Percentiles rank a stretch among this genome's conserved stretches.
Conservation (phyloP, 2,888 invertebrate species). For the Dynastes grantii region DNA sequence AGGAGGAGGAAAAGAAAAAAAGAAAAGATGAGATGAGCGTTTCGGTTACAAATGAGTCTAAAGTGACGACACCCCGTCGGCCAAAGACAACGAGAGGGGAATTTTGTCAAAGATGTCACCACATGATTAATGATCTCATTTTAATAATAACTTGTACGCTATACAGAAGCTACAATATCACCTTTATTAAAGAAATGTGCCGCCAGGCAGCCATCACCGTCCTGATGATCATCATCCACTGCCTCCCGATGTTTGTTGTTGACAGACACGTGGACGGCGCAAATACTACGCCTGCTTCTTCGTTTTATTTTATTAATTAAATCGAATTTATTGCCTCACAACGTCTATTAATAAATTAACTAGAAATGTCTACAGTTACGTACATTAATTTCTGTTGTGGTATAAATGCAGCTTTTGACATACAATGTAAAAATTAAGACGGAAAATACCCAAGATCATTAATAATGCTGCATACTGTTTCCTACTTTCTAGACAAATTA, state of each 20-base stretch:
- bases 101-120: conserved; percentile 68
- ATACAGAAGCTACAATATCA: conserved; percentile 69
- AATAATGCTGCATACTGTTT: background rate
- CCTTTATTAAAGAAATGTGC: conserved; percentile 67
- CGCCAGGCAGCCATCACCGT: conserved; percentile 47
- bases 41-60: conserved; percentile 64
- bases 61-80: conserved; percentile 66
- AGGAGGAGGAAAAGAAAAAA: conserved; percentile 36
- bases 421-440: background rate
- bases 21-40: conserved; percentile 41
- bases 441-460: background rate
- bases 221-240: conserved; percentile 40
- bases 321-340: conserved; percentile 55
- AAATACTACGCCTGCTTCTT: conserved; percentile 42
- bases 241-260: conserved; percentile 60
- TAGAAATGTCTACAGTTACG: background rate
- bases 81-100: conserved; percentile 62
- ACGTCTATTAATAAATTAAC: conserved; percentile 21
- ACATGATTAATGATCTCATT: conserved; percentile 72
- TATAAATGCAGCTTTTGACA: background rate
- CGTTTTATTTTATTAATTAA: conserved; percentile 65
- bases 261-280: conserved; percentile 63
- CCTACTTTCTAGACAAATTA: conserved; percentile 30
- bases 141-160: conserved; percentile 71
- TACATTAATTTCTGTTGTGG: background rate